Conservation (phyloP, 2,797 vertebrate species). For the Hipposideros larvatus region DNA sequence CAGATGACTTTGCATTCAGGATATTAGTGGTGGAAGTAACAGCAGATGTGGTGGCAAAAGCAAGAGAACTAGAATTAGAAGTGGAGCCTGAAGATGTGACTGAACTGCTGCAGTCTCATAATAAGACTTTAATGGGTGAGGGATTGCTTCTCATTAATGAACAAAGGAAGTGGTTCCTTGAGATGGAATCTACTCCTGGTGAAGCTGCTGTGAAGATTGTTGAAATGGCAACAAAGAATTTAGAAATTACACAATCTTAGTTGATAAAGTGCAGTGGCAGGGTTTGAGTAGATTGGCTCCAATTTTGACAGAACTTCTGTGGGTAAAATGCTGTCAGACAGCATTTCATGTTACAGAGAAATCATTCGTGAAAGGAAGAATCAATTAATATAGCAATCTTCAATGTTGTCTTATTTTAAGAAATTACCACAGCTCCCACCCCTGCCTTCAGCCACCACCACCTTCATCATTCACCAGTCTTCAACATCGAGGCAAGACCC, state of each 20-base stretch:
- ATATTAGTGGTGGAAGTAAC: not conserved
- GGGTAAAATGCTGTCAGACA: not conserved
- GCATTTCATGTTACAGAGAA: not conserved
- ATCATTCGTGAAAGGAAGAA: not conserved
- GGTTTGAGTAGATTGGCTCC: not conserved
- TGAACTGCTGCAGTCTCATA: too few species aligned
- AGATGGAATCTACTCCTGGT: not conserved
- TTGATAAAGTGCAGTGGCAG: not conserved
- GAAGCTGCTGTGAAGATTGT: not conserved
- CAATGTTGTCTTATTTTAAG: not conserved
- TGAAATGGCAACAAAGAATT: not conserved
- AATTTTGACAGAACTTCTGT: not conserved
- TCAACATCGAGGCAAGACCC: not conserved
- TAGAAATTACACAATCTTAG: not conserved
- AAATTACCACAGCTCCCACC: not conserved
- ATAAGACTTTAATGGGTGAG: too few species aligned
- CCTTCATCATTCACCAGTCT: not conserved
- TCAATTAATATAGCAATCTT: not conserved
- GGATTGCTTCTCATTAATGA: too few species aligned
- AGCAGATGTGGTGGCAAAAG: not conserved
- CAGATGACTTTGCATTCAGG: not conserved
- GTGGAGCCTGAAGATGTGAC: not conserved
- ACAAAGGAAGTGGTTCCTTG: not conserved
- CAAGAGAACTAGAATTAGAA: not conserved
- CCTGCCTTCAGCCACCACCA: not conserved